A percentile compares a stretch with the other conserved stretches of the same genome.
These are phyloP conservation scores for Cuculus canorus DNA, from an alignment of 2,797 vertebrate species.

Conservation along the genomic window DNA sequence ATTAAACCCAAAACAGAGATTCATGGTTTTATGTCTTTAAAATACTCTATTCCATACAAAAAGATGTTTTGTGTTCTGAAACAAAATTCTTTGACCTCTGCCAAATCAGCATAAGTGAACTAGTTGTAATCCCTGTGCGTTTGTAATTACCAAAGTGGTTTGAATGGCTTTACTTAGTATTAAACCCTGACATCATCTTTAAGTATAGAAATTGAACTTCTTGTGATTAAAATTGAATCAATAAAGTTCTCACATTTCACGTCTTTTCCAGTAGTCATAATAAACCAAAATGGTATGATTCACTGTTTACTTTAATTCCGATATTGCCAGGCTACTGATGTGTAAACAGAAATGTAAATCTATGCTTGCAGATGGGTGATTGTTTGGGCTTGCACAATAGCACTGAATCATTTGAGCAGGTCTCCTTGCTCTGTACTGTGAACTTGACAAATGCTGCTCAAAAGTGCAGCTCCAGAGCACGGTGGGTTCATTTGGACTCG, in stretches of 20 bases:
- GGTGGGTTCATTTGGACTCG: neutral
- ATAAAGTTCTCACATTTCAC: neutral
- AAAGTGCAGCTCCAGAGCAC: neutral
- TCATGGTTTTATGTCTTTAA: neutral
- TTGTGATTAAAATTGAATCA: neutral
- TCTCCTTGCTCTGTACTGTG: neutral
- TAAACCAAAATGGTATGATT: neutral
- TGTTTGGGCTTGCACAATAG: constrained; percentile 39
- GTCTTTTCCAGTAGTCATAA: constrained; percentile 9
- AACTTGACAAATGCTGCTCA: neutral
- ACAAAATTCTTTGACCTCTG: neutral
- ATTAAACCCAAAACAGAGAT: neutral
- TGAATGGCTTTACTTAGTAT: neutral
- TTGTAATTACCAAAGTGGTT: constrained; percentile 14
- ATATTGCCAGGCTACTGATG: constrained; percentile 27
- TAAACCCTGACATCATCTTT: constrained; percentile 27
- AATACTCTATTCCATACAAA: neutral
- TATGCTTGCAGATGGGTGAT: neutral
- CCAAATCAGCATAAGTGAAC: neutral
- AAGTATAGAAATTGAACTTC: constrained; percentile 26
- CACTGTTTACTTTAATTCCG: neutral
- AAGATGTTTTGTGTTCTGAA: neutral
- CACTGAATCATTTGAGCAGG: constrained; percentile 27
- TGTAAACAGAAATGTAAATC: constrained; percentile 34
- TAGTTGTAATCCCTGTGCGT: neutral